phyloP scores from a whole-genome alignment of 2,888 invertebrate species.

The Amaurobius ferox region DNA sequence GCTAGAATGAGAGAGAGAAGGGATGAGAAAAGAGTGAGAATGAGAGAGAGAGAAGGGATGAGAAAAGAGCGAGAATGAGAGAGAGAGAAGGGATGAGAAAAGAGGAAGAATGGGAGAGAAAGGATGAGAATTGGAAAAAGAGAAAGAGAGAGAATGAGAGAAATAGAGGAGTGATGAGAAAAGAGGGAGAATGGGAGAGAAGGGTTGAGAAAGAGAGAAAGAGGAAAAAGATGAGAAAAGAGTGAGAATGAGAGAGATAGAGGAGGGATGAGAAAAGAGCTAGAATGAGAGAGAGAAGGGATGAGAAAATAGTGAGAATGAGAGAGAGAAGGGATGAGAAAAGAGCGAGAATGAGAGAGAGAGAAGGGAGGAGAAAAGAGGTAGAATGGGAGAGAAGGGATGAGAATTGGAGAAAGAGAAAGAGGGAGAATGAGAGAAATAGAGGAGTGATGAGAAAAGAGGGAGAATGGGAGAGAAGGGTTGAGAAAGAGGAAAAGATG shows the following conservation, averaged over 20 bases:
- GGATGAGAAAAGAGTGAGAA: too few relatives aligned
- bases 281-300: not conserved
- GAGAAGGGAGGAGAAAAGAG: not conserved
- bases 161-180: not conserved
- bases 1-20: too few relatives aligned
- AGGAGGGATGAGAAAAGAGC: too few relatives aligned
- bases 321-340: too few relatives aligned
- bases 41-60: too few relatives aligned
- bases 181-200: not conserved
- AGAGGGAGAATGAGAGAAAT: not conserved
- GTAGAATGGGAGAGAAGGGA: not conserved
- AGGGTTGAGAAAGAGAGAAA: not conserved
- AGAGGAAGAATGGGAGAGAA: not conserved
- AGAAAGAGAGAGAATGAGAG: not conserved
- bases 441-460: not conserved
- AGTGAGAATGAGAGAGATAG: too few relatives aligned
- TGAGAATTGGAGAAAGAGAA: not conserved
- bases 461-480: not conserved
- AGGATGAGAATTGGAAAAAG: not conserved
- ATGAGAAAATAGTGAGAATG: not conserved
- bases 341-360: not conserved
- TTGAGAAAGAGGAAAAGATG: not conserved
- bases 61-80: too few relatives aligned
- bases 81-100: too few relatives aligned
- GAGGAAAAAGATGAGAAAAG: not conserved